A percentile compares a stretch with the other conserved stretches of the same genome.
Evolutionary conservation across 2,113 vertebrate genomes (phyloP).

Genomic region (Amazona vittata): DNA sequence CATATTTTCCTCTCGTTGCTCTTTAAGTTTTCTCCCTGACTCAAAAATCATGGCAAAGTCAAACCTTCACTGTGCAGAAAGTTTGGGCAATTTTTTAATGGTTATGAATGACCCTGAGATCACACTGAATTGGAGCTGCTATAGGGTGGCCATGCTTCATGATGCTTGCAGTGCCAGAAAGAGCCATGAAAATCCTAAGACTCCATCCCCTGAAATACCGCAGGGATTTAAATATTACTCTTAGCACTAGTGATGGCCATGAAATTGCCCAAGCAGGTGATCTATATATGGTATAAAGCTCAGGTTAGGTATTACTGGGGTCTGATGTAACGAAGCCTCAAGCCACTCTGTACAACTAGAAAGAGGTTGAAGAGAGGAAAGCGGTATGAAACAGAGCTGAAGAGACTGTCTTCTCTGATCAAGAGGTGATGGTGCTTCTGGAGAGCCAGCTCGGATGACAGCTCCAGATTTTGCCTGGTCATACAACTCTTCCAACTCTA

Average conservation of each 20-base stretch:
- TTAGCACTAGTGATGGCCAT: not conserved
- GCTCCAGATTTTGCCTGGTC: not conserved
- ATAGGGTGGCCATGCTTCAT: not conserved
- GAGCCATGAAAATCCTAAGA: not conserved
- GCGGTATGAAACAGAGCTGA: not conserved
- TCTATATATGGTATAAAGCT: not conserved
- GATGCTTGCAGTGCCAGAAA: accelerated
- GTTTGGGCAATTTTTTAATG: not conserved
- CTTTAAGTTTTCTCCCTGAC: not conserved
- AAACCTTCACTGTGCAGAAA: not conserved
- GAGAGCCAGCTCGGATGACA: not conserved
- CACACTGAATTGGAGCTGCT: not conserved
- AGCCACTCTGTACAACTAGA: not conserved
- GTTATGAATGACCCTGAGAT: not conserved
- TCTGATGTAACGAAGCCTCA: accelerated
- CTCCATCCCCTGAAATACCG: not conserved
- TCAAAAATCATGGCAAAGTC: not conserved
- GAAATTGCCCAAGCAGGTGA: not conserved
- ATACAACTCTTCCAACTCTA: not conserved
- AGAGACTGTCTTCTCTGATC: not conserved
- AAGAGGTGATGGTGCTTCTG: not conserved
- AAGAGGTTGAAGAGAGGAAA: not conserved
- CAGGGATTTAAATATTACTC: not conserved
- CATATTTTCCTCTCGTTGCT: not conserved
- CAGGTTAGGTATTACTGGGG: not conserved